Conservation (phyloP, 1,140 invertebrate genomes). For the Anoplophora glabripennis region DNA sequence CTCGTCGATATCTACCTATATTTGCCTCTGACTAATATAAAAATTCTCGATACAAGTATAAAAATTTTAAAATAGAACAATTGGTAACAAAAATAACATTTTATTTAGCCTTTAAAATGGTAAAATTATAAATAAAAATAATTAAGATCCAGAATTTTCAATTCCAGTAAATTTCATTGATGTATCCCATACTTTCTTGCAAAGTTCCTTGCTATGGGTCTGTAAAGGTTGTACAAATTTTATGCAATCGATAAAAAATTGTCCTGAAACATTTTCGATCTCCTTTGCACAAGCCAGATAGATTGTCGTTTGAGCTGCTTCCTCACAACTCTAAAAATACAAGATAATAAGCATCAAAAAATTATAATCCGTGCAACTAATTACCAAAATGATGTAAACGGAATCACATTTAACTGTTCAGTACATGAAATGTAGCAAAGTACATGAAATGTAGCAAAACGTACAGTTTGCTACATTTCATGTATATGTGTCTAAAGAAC, state of each 20-base stretch:
- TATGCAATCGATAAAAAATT: slow-evolving; percentile 60
- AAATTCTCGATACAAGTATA: too few species aligned
- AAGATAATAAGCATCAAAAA: background rate
- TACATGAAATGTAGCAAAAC: too few species aligned
- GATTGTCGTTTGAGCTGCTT: slow-evolving; percentile 59
- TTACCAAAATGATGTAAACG: too few species aligned
- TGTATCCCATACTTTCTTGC: background rate
- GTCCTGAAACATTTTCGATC: slow-evolving; percentile 53
- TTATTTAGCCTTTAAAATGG: background rate
- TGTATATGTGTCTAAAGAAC: too few species aligned
- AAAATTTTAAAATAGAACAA: too few species aligned
- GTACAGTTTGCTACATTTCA: too few species aligned
- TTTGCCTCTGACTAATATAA: too few species aligned
- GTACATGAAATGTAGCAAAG: too few species aligned
- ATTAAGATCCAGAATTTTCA: background rate
- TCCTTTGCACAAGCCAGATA: slow-evolving; percentile 56
- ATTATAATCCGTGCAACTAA: too few species aligned
- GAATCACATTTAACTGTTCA: too few species aligned
- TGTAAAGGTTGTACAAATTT: slow-evolving; percentile 10
- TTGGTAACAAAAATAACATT: background rate
- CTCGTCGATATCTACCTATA: too few species aligned
- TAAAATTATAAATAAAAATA: too few species aligned
- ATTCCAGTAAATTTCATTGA: background rate
- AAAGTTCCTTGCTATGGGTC: background rate
- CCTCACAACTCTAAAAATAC: slow-evolving; percentile 50